Base-by-base conservation (phyloP, 2,888 invertebrate species). In the Tineola bisselliella region DNA sequence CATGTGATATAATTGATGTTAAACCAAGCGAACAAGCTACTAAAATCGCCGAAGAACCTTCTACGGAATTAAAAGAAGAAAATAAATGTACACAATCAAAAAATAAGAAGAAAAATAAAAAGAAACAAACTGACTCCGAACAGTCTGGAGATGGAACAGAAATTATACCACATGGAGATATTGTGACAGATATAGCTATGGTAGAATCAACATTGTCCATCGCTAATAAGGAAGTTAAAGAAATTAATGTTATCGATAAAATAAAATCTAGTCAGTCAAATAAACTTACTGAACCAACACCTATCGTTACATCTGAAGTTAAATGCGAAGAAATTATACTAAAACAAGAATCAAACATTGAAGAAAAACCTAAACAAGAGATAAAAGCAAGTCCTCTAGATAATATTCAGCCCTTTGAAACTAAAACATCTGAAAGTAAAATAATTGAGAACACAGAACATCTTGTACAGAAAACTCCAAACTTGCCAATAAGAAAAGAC, bases 1-100 rank as follows among this genome's bases (percentile, higher is more conserved):
- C 6, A 48, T 48, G 12, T 25, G 54, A 15, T 15, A 48, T 17
- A 5, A 15, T 5, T 15, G 3, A 15, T 15, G 15, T 13, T 1
- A 38, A 38, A 38, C 38, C n/a, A n/a, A 15, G n/a, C 10, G 13
- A 48, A 48, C 48, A 48, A 48, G 48, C 6, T 48, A 8, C 3
- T 17, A 15, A 48, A 48, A 13, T 10, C 5, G 3, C n/a, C 15
- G 15, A 48, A 15, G 2, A 13, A 8, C 15, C 17, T 25, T 54
- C 54, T 25, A 25, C 8, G 8, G 17, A 13, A 10, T 3, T 54
- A 6, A 54, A 54, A 54, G 54, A 54, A 6, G 54, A 84, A 67
- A 84, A 83, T 65, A 83, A 79, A 62, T 84, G 84, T 25, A 25
- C 18, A n/a, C 18, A 13, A 25, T 54, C 54, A 62, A 84, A 84